Evolutionary conservation across 2,888 invertebrate genomes (phyloP), one percentile per base, ranked within the genome.

Genomic region (Melinaea menophilus): DNA sequence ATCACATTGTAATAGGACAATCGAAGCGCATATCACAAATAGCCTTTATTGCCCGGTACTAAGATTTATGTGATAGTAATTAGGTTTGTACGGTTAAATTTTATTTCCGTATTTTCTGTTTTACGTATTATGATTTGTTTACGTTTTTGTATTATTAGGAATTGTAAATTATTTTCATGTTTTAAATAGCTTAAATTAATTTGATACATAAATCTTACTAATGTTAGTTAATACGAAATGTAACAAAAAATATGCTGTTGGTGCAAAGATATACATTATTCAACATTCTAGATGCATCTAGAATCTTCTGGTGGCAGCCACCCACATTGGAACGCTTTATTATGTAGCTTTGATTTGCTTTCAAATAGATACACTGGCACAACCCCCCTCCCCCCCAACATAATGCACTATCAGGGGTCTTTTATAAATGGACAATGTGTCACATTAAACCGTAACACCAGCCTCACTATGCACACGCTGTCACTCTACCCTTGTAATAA

Each of bases 341-440:
- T 75, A 73, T 72, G 71, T 70, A 70, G 75, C 75, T 76, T 79
- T 77, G 66, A 71, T 67, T 67, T 62, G 60, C 64, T 65, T 80
- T 76, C 78, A 74, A 80, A 79, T 78, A 81, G 79, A 77, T 68
- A 70, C 67, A 72, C 72, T 54, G 58, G 13, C 62, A 58, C 11
- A 55, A 48, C 47, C 34, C 22, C 22, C 22, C 22, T 22, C 22
- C 22, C 22, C 22, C 22, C 22, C 22, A 75, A 71, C 69, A 74
- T 73, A 73, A 82, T 81, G 78, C 75, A 77, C 76, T 79, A 76
- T 75, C 78, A 80, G 67, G 73, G 84, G 67, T 82, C 86, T 77
- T 80, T 76, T 73, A 75, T 75, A 73, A 73, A 75, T 85, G 83
- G 86, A 75, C 79, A 78, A 73, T 75, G 72, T 79, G 71, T 77